phyloP scores from a whole-genome alignment of 2,113 vertebrate species.

The Rhea americana region DNA sequence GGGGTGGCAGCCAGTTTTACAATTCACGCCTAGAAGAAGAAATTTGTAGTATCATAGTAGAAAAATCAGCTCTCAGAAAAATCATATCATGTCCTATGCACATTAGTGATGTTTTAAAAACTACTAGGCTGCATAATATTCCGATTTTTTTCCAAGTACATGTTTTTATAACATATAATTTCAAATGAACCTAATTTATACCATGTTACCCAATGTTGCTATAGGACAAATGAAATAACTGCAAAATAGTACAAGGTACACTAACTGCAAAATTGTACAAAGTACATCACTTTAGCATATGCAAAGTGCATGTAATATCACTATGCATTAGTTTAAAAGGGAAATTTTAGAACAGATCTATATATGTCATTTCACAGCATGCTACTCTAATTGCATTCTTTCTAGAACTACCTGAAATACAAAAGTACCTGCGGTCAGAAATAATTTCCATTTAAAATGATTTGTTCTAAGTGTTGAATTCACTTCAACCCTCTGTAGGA shows the following conservation, averaged over 20 bases:
- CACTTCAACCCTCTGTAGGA: neutral
- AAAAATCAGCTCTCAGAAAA: neutral
- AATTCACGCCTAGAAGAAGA: slow-evolving; percentile 80
- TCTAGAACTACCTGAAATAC: neutral
- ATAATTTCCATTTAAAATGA: neutral
- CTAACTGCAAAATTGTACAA: neutral
- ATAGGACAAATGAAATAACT: neutral
- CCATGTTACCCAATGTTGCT: neutral
- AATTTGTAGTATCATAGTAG: slow-evolving; percentile 1
- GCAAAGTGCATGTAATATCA: neutral
- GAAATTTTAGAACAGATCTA: neutral
- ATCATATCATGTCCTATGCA: neutral
- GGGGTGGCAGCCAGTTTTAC: slow-evolving; percentile 83
- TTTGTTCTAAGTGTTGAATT: neutral
- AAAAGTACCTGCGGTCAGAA: neutral
- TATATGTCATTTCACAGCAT: neutral
- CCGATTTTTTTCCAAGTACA: neutral
- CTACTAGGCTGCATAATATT: neutral
- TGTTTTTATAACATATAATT: neutral
- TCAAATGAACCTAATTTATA: neutral
- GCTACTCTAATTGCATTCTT: neutral
- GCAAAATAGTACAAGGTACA: neutral
- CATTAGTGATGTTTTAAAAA: neutral
- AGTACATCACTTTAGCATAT: neutral
- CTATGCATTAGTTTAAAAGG: neutral